Conservation (phyloP, 1,140 invertebrate species). For the Lepidurus apus region DNA sequence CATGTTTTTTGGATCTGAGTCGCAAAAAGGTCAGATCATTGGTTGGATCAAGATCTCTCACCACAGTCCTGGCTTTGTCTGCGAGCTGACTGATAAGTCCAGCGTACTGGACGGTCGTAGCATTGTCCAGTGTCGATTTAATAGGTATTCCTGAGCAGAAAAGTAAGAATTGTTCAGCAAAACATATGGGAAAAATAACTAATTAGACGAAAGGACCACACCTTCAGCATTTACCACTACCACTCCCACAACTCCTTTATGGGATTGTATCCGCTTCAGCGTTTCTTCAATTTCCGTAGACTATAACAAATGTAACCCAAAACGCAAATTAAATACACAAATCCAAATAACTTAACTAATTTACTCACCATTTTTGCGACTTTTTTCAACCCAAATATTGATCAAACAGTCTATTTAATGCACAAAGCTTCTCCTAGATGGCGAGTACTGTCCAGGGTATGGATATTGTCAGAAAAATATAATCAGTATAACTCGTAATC, state of each 20-base stretch:
- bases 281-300: conserved; percentile 88
- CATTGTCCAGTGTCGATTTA: conserved; percentile 92
- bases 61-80: conserved; percentile 86
- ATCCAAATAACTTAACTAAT: neutral
- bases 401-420: too few species aligned
- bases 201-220: conserved; percentile 47
- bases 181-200: conserved; percentile 30
- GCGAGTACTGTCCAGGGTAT: too few species aligned
- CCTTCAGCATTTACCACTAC: conserved; percentile 96
- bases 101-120: conserved; percentile 90
- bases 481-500: too few species aligned
- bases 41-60: conserved; percentile 90
- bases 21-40: conserved; percentile 95
- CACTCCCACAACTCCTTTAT: conserved; percentile 94
- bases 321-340: neutral
- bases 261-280: conserved; percentile 88
- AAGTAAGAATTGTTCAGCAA: conserved; percentile 54
- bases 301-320: neutral
- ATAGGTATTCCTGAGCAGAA: conserved; percentile 68
- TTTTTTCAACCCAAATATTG: too few species aligned
- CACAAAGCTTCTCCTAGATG: too few species aligned
- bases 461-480: too few species aligned
- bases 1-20: conserved; percentile 92
- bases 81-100: conserved; percentile 85
- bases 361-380: neutral